Conservation (phyloP, 2,888 invertebrate species). For the Cheilosia pagana region DNA sequence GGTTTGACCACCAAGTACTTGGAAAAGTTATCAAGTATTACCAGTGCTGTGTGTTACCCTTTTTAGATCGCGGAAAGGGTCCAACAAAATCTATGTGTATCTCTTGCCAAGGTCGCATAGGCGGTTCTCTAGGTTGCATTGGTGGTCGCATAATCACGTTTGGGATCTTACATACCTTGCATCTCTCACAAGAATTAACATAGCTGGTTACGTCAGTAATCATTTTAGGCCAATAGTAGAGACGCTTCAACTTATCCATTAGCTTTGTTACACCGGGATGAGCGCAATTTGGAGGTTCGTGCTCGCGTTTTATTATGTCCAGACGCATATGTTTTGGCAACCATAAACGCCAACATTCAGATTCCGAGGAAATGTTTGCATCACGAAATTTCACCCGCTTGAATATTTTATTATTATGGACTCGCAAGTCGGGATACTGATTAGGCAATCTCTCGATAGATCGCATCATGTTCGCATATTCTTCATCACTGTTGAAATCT, state of each 20-base stretch:
- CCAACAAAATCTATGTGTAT: neutral
- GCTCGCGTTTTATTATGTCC: neutral
- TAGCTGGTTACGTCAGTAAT: neutral
- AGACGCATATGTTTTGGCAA: neutral
- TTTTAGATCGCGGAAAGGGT: neutral
- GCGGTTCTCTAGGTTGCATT: neutral
- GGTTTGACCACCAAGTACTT: neutral
- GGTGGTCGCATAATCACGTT: neutral
- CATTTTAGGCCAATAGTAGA: neutral
- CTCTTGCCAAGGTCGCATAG: neutral
- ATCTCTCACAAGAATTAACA: neutral
- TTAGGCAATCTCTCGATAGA: no score
- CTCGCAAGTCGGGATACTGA: neutral
- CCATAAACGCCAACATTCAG: neutral
- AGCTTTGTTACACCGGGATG: neutral
- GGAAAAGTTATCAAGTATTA: neutral
- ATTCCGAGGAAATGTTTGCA: neutral
- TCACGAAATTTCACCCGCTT: neutral
- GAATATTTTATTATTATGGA: neutral
- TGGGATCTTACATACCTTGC: neutral
- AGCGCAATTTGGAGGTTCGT: neutral
- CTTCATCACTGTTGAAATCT: neutral
- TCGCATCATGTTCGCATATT: neutral
- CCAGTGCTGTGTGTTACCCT: neutral
- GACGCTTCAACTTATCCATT: neutral